Conservation (phyloP, 2,888 invertebrate genomes). For the Lithodes maja region DNA sequence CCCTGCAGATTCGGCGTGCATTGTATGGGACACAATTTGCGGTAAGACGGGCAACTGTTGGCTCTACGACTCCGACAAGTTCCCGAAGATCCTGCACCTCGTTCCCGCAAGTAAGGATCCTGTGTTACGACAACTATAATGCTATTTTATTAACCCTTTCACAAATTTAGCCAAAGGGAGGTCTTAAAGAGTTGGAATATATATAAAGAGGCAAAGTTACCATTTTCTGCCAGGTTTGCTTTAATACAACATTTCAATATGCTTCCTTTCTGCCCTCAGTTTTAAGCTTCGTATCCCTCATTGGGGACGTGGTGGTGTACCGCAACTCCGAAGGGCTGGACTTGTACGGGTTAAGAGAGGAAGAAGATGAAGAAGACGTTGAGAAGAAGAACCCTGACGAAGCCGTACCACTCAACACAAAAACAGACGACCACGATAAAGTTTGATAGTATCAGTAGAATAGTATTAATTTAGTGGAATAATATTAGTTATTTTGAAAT, state of each 20-base stretch:
- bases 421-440: not conserved
- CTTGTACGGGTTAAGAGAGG: slow-evolving; percentile 43
- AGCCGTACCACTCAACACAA: not conserved
- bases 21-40: slow-evolving; percentile 80
- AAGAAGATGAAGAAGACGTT: slow-evolving; percentile 12
- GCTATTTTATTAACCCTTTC: too few relatives aligned
- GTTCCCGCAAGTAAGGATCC: slow-evolving; percentile 77
- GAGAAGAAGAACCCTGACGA: not conserved
- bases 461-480: slow-evolving; percentile 2
- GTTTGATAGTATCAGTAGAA: slow-evolving; percentile 5
- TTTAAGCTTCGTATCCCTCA: slow-evolving; percentile 25
- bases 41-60: slow-evolving; percentile 81
- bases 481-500: not conserved
- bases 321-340: slow-evolving; percentile 36
- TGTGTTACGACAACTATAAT: too few relatives aligned
- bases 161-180: too few relatives aligned
- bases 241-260: not conserved
- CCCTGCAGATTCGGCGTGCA: slow-evolving; percentile 79
- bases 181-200: too few relatives aligned
- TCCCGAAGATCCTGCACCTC: slow-evolving; percentile 79
- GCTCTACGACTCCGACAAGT: slow-evolving; percentile 80
- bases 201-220: too few relatives aligned
- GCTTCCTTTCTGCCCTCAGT: not conserved
- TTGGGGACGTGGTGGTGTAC: slow-evolving; percentile 42
- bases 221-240: too few relatives aligned